Conservation (phyloP, 2,797 vertebrate genomes). For the Cyclopterus lumpus region DNA sequence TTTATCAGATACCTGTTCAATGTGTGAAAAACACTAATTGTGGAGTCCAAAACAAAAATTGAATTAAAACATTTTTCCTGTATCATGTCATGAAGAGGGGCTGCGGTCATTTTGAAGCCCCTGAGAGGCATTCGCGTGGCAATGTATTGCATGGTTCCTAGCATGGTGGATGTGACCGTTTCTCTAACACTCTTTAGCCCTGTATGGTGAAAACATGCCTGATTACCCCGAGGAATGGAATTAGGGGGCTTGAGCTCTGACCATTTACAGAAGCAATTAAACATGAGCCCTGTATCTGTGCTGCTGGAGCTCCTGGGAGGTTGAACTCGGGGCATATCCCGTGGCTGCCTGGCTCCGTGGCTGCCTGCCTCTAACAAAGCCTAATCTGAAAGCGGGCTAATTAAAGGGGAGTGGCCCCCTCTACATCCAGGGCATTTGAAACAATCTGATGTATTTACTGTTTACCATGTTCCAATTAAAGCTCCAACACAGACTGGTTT, state of each 20-base stretch:
- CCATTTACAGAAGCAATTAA: conserved; percentile 89
- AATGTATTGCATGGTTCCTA: conserved; percentile 46
- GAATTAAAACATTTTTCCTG: conserved; percentile 71
- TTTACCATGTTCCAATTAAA: conserved; percentile 82
- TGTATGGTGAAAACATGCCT: conserved; percentile 80
- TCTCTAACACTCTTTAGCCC: conserved; percentile 63
- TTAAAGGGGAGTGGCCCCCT: conserved; percentile 79
- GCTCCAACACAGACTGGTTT: conserved; percentile 56
- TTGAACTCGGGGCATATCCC: conserved; percentile 82
- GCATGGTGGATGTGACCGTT: conserved; percentile 39
- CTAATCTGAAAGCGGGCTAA: conserved; percentile 84
- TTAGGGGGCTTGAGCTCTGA: conserved; percentile 82
- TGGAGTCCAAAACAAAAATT: conserved; percentile 52
- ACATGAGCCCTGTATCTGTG: conserved; percentile 81
- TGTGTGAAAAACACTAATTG: conserved; percentile 58
- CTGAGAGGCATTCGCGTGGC: conserved; percentile 34
- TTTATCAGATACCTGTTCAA: conserved; percentile 70
- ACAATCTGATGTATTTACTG: conserved; percentile 81
- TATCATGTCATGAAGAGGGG: conserved; percentile 46
- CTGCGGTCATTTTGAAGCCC: conserved; percentile 51
- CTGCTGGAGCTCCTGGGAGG: conserved; percentile 78
- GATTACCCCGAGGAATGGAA: conserved; percentile 85
- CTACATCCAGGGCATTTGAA: conserved; percentile 75
- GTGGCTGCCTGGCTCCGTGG: conserved; percentile 70
- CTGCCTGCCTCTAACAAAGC: conserved; percentile 78